These are phyloP conservation scores for Amphiura filiformis DNA, from an alignment of 35 echinoderm and acorn worm genomes.

Conservation along the genomic window DNA sequence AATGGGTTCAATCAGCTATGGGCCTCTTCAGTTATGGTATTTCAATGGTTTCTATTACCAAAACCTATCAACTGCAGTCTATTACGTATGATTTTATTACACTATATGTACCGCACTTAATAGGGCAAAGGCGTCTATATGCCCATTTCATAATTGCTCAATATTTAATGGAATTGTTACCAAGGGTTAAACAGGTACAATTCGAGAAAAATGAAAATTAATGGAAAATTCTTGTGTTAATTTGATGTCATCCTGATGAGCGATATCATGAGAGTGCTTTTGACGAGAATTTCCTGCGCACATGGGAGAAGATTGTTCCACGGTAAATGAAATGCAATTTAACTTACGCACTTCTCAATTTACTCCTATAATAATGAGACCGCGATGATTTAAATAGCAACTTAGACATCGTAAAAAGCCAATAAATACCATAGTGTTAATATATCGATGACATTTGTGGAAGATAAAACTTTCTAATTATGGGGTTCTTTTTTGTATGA, in stretches of 20 bases:
- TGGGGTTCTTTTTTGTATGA: no score
- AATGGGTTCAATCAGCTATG: conserved; percentile 6
- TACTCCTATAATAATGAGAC: not conserved
- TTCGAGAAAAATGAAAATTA: not conserved
- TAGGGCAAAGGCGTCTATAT: conserved; percentile 10
- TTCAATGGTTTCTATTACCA: not conserved
- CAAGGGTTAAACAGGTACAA: not conserved
- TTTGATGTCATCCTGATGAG: not conserved
- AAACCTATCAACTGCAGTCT: not conserved
- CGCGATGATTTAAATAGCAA: not conserved
- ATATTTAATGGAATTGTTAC: conserved; percentile 13
- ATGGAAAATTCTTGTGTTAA: conserved; percentile 3
- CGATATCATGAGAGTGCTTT: not conserved
- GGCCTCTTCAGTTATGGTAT: conserved; percentile 13
- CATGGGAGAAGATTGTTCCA: not conserved
- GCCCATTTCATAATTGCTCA: conserved; percentile 11
- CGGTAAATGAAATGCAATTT: not conserved
- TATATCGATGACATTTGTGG: not conserved
- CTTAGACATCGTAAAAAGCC: not conserved
- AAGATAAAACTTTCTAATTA: no score
- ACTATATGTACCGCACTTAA: not conserved
- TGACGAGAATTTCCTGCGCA: not conserved
- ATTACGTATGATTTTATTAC: not conserved
- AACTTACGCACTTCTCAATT: not conserved
- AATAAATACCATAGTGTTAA: not conserved